Conservation (phyloP, 2,888 invertebrate species). For the Lycaena phlaeas region DNA sequence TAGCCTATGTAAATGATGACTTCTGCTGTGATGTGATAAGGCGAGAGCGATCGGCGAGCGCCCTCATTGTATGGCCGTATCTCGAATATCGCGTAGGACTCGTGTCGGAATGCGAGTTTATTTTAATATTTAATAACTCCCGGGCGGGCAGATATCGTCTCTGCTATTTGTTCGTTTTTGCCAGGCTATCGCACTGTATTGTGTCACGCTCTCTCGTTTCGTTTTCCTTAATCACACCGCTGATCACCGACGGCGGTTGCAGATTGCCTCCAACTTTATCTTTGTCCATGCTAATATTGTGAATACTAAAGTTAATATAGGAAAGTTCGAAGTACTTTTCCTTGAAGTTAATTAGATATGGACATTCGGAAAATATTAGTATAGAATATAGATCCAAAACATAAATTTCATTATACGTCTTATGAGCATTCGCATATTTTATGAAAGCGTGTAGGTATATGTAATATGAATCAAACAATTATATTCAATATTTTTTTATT, state of each 20-base stretch:
- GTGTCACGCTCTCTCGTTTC: slow-evolving; percentile 58
- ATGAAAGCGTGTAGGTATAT: no score
- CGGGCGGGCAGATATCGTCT: slow-evolving; percentile 63
- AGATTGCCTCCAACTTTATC: slow-evolving; percentile 25
- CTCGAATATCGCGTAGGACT: slow-evolving; percentile 67
- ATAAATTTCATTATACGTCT: no score
- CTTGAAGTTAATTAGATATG: no score
- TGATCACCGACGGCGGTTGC: slow-evolving; percentile 44
- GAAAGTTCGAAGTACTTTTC: no score
- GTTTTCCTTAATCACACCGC: slow-evolving; percentile 55
- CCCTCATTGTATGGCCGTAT: slow-evolving; percentile 68
- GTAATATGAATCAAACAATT: no score
- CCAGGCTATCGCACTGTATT: slow-evolving; percentile 61
- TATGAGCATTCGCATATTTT: no score
- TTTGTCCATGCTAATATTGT: slow-evolving; percentile 18
- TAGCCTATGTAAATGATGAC: no score
- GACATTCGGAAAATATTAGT: no score
- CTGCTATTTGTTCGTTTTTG: slow-evolving; percentile 61
- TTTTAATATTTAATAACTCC: slow-evolving; percentile 73
- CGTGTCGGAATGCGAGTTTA: slow-evolving; percentile 69
- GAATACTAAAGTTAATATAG: no score
- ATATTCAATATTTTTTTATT: no score
- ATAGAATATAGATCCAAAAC: no score
- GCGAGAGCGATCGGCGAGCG: slow-evolving; percentile 52
- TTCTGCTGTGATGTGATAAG: slow-evolving; percentile 63